These are phyloP conservation scores for Sycophila sp. DNA, from an alignment of 1,140 invertebrate genomes.

Conservation along the genomic window DNA sequence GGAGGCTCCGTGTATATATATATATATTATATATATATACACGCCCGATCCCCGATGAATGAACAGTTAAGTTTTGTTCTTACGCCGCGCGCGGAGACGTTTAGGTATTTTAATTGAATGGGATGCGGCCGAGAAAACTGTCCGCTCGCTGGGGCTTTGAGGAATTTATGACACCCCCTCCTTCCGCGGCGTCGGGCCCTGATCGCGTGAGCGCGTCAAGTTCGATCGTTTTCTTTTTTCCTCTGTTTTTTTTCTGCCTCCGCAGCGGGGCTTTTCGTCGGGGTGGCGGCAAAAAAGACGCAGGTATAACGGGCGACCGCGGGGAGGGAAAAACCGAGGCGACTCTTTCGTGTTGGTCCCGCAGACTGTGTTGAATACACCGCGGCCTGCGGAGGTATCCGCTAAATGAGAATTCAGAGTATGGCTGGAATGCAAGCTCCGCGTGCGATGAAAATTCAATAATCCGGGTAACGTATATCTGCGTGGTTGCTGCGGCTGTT, in stretches of 20 bases:
- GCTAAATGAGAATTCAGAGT: background rate
- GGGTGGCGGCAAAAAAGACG: background rate
- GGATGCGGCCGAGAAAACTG: background rate
- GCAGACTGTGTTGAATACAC: background rate
- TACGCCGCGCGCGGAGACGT: background rate
- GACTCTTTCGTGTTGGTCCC: background rate
- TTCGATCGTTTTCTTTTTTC: too few relatives aligned
- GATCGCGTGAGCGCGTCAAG: background rate
- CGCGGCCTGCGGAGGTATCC: too few relatives aligned
- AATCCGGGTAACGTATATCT: too few relatives aligned
- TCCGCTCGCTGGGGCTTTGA: background rate
- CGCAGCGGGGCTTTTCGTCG: background rate
- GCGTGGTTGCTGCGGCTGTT: too few relatives aligned
- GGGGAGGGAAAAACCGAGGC: background rate
- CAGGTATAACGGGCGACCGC: background rate
- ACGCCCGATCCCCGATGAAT: background rate
- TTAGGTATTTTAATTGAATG: slow-evolving; percentile 36
- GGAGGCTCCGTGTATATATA: too few relatives aligned
- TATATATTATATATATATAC: too few relatives aligned
- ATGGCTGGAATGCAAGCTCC: background rate
- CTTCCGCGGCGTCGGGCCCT: too few relatives aligned
- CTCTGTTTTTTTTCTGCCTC: too few relatives aligned
- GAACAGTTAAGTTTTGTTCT: slow-evolving; percentile 34
- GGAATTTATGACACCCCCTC: slow-evolving; percentile 35
- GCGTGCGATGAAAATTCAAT: too few relatives aligned